Conservation (phyloP, 1,140 invertebrate genomes). For the Nasonia vitripennis region DNA sequence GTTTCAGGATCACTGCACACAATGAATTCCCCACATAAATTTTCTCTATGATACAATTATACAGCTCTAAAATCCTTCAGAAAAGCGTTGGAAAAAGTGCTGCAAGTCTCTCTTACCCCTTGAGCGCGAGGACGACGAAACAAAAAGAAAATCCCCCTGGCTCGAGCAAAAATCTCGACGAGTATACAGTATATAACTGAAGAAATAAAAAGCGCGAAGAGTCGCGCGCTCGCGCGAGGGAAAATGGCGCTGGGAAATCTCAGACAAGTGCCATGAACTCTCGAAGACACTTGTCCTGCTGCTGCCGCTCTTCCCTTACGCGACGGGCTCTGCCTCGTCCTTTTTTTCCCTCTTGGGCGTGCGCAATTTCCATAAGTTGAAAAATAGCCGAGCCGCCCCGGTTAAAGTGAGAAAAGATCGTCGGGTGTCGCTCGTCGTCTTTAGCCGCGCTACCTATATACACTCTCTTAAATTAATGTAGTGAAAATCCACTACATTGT, state of each 20-base stretch:
- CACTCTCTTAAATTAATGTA: no score
- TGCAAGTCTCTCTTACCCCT: no score
- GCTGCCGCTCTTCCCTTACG: background rate
- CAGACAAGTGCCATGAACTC: constrained; percentile 50
- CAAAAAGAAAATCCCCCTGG: constrained; percentile 41
- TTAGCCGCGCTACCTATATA: background rate
- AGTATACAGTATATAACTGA: background rate
- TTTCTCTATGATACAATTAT: no score
- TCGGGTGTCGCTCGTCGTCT: constrained; percentile 40
- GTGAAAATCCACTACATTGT: no score
- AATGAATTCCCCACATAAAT: no score
- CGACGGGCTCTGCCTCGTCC: background rate
- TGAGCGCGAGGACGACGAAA: constrained; percentile 40
- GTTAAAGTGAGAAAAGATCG: constrained; percentile 70
- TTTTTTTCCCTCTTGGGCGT: constrained; percentile 44
- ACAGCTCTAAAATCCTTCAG: no score
- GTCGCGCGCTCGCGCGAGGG: background rate
- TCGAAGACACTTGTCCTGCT: constrained; percentile 47
- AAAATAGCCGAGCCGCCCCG: constrained; percentile 64
- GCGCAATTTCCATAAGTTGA: constrained; percentile 73
- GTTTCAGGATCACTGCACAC: no score
- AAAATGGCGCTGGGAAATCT: constrained; percentile 50
- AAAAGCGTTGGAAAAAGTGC: no score
- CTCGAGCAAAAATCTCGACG: background rate
- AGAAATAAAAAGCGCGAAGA: constrained; percentile 55